Evolutionary conservation across 2,113 vertebrate genomes (phyloP).

Genomic region (Zosterops borbonicus): DNA sequence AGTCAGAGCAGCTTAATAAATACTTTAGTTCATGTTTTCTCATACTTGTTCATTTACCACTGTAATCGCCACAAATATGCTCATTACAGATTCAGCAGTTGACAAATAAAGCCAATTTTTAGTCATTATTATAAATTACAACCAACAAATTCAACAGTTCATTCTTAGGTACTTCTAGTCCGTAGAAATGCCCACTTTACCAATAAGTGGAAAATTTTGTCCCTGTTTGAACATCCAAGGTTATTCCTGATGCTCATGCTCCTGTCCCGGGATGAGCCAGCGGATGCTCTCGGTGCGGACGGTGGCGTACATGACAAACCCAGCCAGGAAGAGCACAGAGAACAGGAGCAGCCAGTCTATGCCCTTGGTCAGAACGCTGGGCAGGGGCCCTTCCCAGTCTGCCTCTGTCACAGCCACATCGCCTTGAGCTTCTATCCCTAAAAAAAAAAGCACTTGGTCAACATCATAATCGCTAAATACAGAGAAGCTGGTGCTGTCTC

Average conservation of each 20-base stretch:
- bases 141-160: background rate
- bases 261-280: slow-evolving; percentile 93
- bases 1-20: background rate
- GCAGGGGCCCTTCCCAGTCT: slow-evolving; percentile 86
- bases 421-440: slow-evolving; percentile 86
- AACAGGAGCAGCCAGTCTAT: slow-evolving; percentile 97
- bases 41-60: background rate
- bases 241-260: slow-evolving; percentile 93
- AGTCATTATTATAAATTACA: background rate
- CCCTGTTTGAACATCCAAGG: background rate
- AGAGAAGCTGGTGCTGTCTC: background rate
- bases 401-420: slow-evolving; percentile 78
- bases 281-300: slow-evolving; percentile 91
- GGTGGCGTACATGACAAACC: slow-evolving; percentile 87
- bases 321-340: slow-evolving; percentile 88
- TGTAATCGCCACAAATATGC: background rate
- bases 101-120: slow-evolving; percentile 43
- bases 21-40: background rate
- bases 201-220: background rate
- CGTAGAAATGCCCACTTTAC: background rate
- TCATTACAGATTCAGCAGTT: background rate
- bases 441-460: slow-evolving; percentile 7
- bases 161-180: background rate
- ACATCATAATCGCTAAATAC: background rate
- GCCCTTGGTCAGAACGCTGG: slow-evolving; percentile 80